These are phyloP conservation scores for Grapholita molesta DNA, from an alignment of 1,140 invertebrate species.

Conservation along the genomic window DNA sequence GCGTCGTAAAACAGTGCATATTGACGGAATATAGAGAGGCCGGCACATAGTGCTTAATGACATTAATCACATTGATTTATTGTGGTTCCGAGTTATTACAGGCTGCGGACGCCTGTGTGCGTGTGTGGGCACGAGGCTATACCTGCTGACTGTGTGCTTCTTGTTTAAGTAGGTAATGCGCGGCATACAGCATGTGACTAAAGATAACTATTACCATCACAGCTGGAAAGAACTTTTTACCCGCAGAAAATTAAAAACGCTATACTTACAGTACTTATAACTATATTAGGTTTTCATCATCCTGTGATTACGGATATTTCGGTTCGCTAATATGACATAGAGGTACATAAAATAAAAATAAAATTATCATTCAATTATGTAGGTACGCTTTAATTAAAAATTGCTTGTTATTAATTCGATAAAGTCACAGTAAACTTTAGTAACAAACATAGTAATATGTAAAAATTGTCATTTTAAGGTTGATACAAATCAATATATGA, in stretches of 20 bases:
- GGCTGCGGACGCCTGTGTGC: constrained; percentile 60
- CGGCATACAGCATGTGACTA: constrained; percentile 39
- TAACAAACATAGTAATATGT: too few species aligned
- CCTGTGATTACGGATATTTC: too few species aligned
- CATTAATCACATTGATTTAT: constrained; percentile 79
- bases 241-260: constrained; percentile 14
- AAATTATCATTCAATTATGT: too few species aligned
- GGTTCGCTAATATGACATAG: too few species aligned
- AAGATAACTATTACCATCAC: background rate
- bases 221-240: background rate
- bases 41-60: constrained; percentile 77
- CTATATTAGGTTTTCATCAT: too few species aligned
- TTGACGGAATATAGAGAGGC: constrained; percentile 78
- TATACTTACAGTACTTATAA: constrained; percentile 51
- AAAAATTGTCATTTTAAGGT: too few species aligned
- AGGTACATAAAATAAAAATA: too few species aligned
- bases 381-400: too few species aligned
- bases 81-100: constrained; percentile 78
- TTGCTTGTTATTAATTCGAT: too few species aligned
- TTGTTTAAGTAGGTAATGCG: constrained; percentile 46
- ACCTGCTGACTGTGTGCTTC: constrained; percentile 49
- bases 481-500: too few species aligned
- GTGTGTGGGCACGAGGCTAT: constrained; percentile 35
- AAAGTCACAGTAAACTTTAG: too few species aligned
- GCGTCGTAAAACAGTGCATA: constrained; percentile 77